Percentiles rank a stretch among this genome's conserved stretches.
Evolutionary conservation across 2,113 vertebrate species (phyloP).

Genomic region (Syngnathoides biaculeatus): DNA sequence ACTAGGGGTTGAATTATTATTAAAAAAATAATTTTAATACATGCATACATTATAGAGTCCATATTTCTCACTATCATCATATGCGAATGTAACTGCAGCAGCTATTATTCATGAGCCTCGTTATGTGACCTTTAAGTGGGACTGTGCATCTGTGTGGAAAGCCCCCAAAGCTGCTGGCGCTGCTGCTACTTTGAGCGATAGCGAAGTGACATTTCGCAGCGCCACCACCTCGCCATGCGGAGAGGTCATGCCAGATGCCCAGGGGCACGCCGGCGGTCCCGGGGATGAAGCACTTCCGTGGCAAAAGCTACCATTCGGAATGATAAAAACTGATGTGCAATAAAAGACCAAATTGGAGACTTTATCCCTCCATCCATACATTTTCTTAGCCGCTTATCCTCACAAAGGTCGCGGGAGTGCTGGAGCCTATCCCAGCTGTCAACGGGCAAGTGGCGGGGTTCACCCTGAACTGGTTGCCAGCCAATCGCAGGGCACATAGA

Average conservation of each 20-base stretch:
- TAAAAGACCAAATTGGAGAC: too few relatives aligned
- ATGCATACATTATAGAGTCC: too few relatives aligned
- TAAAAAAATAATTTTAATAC: too few relatives aligned
- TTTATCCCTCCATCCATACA: too few relatives aligned
- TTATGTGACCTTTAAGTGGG: conserved; percentile 57
- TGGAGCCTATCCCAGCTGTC: too few relatives aligned
- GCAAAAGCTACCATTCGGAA: conserved; percentile 5
- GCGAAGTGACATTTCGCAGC: conserved; percentile 66
- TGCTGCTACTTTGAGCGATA: conserved; percentile 40
- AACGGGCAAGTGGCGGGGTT: too few relatives aligned
- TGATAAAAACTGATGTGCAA: neutral
- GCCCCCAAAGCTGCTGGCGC: conserved; percentile 39
- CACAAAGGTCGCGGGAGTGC: too few relatives aligned
- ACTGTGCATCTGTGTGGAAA: conserved; percentile 24
- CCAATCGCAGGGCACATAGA: too few relatives aligned
- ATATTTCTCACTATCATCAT: neutral
- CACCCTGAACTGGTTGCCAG: too few relatives aligned
- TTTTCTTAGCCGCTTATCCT: too few relatives aligned
- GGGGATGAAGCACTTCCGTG: neutral
- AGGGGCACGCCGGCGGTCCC: conserved; percentile 20
- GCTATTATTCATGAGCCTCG: conserved; percentile 24
- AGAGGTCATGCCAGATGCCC: conserved; percentile 44
- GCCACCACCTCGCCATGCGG: conserved; percentile 33
- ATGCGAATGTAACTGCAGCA: conserved; percentile 10
- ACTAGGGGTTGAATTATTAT: too few relatives aligned